Evolutionary conservation across 2,888 invertebrate genomes (phyloP).

Genomic region (Dryadula phaetusa): DNA sequence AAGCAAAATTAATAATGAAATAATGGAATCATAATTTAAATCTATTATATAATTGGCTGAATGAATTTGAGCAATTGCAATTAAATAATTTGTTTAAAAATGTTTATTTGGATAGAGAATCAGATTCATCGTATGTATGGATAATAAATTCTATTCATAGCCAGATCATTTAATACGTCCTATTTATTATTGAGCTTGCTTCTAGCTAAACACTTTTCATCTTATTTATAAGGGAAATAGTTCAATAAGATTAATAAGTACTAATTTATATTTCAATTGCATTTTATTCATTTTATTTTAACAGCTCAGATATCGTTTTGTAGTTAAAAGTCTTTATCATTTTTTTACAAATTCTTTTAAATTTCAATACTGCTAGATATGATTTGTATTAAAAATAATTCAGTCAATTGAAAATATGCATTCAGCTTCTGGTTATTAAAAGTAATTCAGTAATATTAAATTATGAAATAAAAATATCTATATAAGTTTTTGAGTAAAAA

Average conservation of each 20-base stretch:
- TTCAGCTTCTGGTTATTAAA: no score
- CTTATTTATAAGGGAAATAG: not conserved
- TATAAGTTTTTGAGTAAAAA: no score
- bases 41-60: slow-evolving; percentile 27
- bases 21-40: slow-evolving; percentile 33
- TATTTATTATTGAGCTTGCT: slow-evolving; percentile 3
- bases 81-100: slow-evolving; percentile 7
- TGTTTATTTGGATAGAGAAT: slow-evolving; percentile 15
- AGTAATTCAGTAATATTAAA: no score
- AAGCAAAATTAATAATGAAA: slow-evolving; percentile 36
- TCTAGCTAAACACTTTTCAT: not conserved
- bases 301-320: no score
- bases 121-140: not conserved
- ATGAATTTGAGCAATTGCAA: slow-evolving; percentile 23
- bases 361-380: no score
- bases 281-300: slow-evolving; percentile 15
- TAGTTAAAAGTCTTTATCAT: not conserved
- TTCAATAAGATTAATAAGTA: not conserved
- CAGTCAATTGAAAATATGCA: no score
- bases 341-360: no score
- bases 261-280: not conserved
- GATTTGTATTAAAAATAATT: no score
- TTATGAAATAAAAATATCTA: no score
- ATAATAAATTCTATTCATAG: not conserved
- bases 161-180: not conserved